Evolutionary conservation across 1,140 invertebrate genomes (phyloP).

Genomic region (Mactra quadrangularis): DNA sequence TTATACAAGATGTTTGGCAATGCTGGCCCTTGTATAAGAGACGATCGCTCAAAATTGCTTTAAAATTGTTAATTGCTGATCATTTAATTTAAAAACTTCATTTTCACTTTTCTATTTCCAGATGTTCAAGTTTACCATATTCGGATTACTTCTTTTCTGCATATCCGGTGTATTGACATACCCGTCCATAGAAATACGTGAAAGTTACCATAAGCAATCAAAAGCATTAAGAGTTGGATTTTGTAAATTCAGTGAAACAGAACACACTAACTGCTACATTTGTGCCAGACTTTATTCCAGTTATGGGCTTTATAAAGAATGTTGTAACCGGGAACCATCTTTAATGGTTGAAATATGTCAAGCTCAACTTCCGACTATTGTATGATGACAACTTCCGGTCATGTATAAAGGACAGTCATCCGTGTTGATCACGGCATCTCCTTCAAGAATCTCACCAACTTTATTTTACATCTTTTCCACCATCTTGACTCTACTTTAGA

Average conservation of each 20-base stretch:
- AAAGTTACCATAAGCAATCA: constrained; percentile 36
- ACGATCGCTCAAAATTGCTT: no score
- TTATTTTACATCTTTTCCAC: no score
- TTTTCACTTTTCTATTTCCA: constrained; percentile 3
- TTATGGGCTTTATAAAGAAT: constrained; percentile 34
- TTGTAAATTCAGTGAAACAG: constrained; percentile 12
- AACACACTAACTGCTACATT: constrained; percentile 43
- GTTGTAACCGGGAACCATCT: constrained; percentile 32
- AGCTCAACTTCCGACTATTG: constrained; percentile 21
- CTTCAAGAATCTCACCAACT: no score
- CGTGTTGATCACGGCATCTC: no score
- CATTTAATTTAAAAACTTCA: no score
- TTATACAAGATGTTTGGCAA: no score
- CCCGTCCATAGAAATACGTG: constrained; percentile 36
- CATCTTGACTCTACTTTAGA: no score
- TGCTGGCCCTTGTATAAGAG: no score
- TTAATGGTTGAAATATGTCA: constrained; percentile 32
- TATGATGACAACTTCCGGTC: background rate
- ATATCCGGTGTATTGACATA: constrained; percentile 30
- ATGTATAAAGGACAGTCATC: no score
- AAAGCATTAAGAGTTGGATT: constrained; percentile 24
- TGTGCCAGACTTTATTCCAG: constrained; percentile 54
- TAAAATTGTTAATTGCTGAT: no score
- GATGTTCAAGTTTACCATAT: constrained; percentile 40
- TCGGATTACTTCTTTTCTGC: constrained; percentile 34